phyloP scores from a whole-genome alignment of 2,113 vertebrate species.

The Physeter macrocephalus region DNA sequence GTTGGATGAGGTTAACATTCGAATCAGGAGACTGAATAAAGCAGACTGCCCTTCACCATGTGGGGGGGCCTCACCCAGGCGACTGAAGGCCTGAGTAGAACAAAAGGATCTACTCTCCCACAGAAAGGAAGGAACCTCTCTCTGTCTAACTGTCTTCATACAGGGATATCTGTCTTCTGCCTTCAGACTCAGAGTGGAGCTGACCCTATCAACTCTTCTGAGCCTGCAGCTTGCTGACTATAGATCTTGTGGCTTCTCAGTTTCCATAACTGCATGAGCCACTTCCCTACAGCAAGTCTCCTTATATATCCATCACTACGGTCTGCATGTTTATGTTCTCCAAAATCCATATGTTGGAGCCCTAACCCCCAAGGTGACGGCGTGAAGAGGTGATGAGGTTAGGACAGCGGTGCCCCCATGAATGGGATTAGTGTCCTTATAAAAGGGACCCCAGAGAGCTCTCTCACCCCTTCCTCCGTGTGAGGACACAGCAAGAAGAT shows the following conservation, averaged over 20 bases:
- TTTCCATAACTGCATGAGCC: too few relatives aligned
- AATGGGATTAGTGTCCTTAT: neutral
- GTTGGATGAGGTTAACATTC: neutral
- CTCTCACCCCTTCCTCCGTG: neutral
- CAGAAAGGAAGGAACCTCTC: neutral
- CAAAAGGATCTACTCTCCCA: neutral
- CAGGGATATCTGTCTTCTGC: neutral
- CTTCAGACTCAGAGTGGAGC: neutral
- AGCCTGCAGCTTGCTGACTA: too few relatives aligned
- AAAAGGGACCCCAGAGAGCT: neutral
- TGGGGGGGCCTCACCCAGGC: neutral
- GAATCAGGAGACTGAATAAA: neutral
- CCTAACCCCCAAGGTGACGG: neutral
- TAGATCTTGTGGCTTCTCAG: too few relatives aligned
- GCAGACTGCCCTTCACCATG: accelerated
- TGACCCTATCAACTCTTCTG: too few relatives aligned
- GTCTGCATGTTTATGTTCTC: neutral
- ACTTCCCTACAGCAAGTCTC: too few relatives aligned
- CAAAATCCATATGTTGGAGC: neutral
- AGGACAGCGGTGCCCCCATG: neutral
- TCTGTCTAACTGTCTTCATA: neutral
- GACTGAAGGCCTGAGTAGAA: accelerated
- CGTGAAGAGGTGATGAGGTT: neutral
- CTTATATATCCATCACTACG: neutral
- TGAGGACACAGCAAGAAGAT: neutral